A percentile compares a stretch with the other conserved stretches of the same genome.
phyloP scores from a whole-genome alignment of 2,797 vertebrate genomes.

The Capromys pilorides region DNA sequence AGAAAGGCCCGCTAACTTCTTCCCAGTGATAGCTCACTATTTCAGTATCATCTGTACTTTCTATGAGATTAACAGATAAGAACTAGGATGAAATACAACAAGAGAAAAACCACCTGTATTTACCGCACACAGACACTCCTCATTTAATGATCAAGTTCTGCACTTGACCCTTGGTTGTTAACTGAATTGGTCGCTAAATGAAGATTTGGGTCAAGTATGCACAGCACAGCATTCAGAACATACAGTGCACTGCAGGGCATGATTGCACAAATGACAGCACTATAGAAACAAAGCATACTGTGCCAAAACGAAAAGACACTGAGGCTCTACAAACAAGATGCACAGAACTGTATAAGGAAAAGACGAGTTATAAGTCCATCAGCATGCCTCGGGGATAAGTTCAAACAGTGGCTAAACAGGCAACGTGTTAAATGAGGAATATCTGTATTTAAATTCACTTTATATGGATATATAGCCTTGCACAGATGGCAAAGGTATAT shows the following conservation, averaged over 20 bases:
- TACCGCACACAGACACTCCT: background rate
- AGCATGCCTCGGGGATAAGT: background rate
- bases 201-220: background rate
- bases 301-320: background rate
- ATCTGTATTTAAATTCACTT: background rate
- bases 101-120: background rate
- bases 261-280: background rate
- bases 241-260: background rate
- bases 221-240: background rate
- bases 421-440: background rate
- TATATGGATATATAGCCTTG: background rate
- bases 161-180: background rate
- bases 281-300: background rate
- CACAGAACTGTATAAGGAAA: background rate
- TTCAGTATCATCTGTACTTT: conserved; percentile 87
- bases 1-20: conserved; percentile 86
- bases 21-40: conserved; percentile 90
- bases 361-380: background rate
- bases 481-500: background rate
- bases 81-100: background rate
- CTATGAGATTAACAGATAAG: conserved; percentile 80
- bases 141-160: background rate
- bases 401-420: background rate
- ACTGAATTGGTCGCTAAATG: background rate
- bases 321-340: background rate